phyloP scores from a whole-genome alignment of 1,140 invertebrate genomes.

The Saccostrea glomerata region DNA sequence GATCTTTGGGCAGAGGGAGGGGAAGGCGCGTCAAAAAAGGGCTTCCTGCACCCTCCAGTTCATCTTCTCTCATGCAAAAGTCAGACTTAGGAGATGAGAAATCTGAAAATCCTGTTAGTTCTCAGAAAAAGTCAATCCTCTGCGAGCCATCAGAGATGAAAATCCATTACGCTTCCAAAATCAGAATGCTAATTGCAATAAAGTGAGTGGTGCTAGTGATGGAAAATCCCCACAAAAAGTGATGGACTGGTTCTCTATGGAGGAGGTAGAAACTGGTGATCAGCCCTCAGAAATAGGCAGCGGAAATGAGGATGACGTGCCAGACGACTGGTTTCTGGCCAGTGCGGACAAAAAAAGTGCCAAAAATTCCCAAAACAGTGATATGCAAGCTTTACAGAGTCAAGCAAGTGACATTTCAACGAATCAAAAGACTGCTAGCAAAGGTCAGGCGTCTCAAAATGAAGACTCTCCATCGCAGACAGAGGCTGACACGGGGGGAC shows the following conservation, averaged over 20 bases:
- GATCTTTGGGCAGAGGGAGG: background rate
- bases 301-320: background rate
- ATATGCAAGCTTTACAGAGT: background rate
- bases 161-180: background rate
- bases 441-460: background rate
- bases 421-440: background rate
- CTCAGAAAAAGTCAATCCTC: background rate
- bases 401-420: background rate
- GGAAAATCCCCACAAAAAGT: background rate
- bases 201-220: background rate
- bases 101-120: background rate
- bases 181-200: background rate
- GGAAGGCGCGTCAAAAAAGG: background rate
- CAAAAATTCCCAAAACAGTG: constrained; percentile 19
- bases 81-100: background rate
- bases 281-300: background rate
- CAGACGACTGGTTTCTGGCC: background rate
- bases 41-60: background rate
- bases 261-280: background rate
- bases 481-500: background rate
- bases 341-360: constrained; percentile 19
- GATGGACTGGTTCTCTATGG: constrained; percentile 22
- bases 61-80: background rate
- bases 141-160: background rate
- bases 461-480: background rate